Percentiles rank a stretch among this genome's conserved stretches.
These are phyloP conservation scores for Spilogale gracilis DNA, from an alignment of 2,113 vertebrate species.

Conservation along the genomic window DNA sequence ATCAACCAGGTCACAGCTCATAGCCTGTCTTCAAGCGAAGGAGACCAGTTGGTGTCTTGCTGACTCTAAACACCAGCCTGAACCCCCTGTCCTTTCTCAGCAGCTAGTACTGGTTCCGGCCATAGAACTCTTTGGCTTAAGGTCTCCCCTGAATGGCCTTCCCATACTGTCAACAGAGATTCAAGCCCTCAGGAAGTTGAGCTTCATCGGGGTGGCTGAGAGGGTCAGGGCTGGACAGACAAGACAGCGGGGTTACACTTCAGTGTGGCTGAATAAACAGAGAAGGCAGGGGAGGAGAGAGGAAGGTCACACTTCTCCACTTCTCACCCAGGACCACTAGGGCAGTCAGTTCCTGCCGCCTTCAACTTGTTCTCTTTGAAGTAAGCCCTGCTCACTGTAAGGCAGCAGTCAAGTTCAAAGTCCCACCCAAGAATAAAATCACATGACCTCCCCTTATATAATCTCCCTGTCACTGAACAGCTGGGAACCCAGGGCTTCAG, in stretches of 20 bases:
- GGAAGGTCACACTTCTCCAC: not conserved
- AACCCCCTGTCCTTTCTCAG: not conserved
- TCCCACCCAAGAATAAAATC: conserved; percentile 52
- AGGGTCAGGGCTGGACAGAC: not conserved
- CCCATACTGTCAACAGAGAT: not conserved
- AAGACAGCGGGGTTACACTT: not conserved
- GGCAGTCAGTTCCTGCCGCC: not conserved
- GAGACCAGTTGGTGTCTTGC: not conserved
- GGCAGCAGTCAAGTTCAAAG: conserved; percentile 71
- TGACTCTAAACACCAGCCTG: not conserved
- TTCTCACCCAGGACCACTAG: not conserved
- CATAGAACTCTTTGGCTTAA: not conserved
- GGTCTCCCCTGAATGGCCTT: conserved; percentile 35
- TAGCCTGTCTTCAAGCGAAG: not conserved
- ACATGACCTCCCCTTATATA: conserved; percentile 66
- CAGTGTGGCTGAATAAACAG: not conserved
- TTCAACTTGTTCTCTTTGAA: conserved; percentile 41
- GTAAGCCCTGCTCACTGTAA: not conserved
- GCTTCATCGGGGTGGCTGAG: not conserved
- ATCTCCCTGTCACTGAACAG: conserved; percentile 72
- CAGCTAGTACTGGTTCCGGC: not conserved
- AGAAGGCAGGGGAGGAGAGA: not conserved
- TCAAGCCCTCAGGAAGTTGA: not conserved
- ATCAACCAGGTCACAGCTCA: not conserved
- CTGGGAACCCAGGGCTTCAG: conserved; percentile 64